These are phyloP conservation scores for Chaetophractus vellerosus DNA, from an alignment of 2,797 vertebrate genomes.

Conservation along the genomic window DNA sequence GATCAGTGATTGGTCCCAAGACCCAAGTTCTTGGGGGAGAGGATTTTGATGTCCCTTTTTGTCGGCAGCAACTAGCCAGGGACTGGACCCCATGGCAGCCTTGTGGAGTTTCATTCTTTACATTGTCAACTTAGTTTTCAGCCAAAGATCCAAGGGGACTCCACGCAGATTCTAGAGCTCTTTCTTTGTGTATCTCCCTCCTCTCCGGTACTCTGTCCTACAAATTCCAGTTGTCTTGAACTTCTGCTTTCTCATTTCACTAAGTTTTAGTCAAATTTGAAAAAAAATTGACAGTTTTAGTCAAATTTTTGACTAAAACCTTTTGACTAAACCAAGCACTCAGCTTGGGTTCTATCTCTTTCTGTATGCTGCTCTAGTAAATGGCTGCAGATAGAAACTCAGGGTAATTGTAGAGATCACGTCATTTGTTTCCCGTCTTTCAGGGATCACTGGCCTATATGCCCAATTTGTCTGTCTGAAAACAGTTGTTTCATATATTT, in stretches of 20 bases:
- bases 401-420: not conserved
- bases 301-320: too few species aligned
- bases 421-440: not conserved
- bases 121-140: not conserved
- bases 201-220: not conserved
- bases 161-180: not conserved
- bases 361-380: not conserved
- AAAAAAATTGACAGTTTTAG: too few species aligned
- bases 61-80: too few species aligned
- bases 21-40: too few species aligned
- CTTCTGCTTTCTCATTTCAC: not conserved
- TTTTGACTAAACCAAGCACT: not conserved
- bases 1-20: too few species aligned
- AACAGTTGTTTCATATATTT: not conserved
- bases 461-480: not conserved
- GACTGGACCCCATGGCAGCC: too few species aligned
- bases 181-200: not conserved
- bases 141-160: not conserved
- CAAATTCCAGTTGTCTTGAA: not conserved
- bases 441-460: not conserved
- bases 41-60: too few species aligned
- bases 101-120: not conserved
- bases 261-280: not conserved
- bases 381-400: not conserved
- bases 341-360: not conserved